phyloP scores from a whole-genome alignment of 2,888 invertebrate species.

The Diploptera punctata region DNA sequence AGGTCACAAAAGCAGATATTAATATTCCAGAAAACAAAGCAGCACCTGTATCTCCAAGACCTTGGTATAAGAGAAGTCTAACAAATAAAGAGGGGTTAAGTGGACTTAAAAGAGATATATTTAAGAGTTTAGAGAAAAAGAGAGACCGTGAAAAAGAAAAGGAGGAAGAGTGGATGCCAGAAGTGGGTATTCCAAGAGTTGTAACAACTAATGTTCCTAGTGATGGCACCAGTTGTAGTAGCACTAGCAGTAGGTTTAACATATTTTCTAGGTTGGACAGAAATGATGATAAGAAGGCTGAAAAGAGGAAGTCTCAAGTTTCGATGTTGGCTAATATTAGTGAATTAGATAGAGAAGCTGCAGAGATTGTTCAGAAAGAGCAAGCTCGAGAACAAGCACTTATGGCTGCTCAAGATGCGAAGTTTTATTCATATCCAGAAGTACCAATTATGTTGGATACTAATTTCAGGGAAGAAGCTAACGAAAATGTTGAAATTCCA shows the following conservation, averaged over 20 bases:
- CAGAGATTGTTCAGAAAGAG: conserved; percentile 71
- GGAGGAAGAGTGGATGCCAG: conserved; percentile 55
- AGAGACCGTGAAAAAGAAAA: conserved; percentile 40
- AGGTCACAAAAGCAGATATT: conserved; percentile 43
- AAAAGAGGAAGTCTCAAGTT: conserved; percentile 64
- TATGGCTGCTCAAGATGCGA: conserved; percentile 48
- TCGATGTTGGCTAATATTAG: conserved; percentile 76
- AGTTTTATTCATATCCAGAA: conserved; percentile 48
- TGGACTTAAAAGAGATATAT: conserved; percentile 46
- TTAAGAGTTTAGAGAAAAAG: conserved; percentile 43
- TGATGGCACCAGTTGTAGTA: conserved; percentile 33
- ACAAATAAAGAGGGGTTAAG: conserved; percentile 48
- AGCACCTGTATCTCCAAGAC: conserved; percentile 61
- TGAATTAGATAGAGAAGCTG: conserved; percentile 79
- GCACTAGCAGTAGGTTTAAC: conserved; percentile 36
- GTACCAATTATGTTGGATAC: conserved; percentile 3
- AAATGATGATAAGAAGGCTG: conserved; percentile 46
- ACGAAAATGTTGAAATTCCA: conserved; percentile 49
- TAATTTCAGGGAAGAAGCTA: background rate
- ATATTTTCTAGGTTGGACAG: conserved; percentile 40
- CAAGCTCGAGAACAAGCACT: conserved; percentile 52
- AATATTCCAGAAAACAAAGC: conserved; percentile 27
- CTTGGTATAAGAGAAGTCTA: conserved; percentile 69
- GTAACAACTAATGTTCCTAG: conserved; percentile 44
- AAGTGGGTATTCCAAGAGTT: conserved; percentile 63